phyloP scores from a whole-genome alignment of 2,113 vertebrate species.

The Melanostigma gelatinosum region DNA sequence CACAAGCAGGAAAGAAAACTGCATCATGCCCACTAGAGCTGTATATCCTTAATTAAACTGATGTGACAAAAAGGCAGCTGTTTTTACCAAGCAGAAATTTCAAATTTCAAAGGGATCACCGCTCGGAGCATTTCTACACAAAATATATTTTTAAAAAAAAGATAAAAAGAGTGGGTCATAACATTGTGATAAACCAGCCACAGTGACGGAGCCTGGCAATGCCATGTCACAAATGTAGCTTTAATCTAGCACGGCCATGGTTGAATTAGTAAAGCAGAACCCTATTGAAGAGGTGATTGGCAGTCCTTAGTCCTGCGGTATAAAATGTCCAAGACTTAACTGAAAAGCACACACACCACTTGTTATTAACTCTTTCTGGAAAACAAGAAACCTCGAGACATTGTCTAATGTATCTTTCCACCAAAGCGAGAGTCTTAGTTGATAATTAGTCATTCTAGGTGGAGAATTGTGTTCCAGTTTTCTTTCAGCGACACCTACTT shows the following conservation, averaged over 20 bases:
- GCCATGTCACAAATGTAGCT: not conserved
- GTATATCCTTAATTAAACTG: not conserved
- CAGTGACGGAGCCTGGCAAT: not conserved
- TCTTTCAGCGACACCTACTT: not conserved
- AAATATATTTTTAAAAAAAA: not conserved
- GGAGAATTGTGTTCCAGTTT: not conserved
- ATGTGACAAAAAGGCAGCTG: not conserved
- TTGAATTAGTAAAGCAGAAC: not conserved
- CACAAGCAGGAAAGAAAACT: not conserved
- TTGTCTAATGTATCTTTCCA: not conserved
- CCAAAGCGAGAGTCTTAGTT: not conserved
- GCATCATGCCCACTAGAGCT: not conserved
- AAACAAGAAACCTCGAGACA: not conserved
- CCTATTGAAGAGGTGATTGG: not conserved
- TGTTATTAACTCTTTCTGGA: not conserved
- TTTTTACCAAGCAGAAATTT: not conserved
- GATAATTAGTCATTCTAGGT: not conserved
- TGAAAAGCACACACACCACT: not conserved
- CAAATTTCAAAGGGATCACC: not conserved
- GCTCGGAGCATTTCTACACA: not conserved
- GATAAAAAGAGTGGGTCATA: not conserved
- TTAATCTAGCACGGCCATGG: not conserved
- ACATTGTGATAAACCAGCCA: not conserved
- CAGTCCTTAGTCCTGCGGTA: not conserved
- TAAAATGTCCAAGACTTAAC: not conserved